Evolutionary conservation across 64 coral and sea anemone species (phyloP), one percentile per base, ranked within the genome.

Genomic region (Pocillopora damicornis): DNA sequence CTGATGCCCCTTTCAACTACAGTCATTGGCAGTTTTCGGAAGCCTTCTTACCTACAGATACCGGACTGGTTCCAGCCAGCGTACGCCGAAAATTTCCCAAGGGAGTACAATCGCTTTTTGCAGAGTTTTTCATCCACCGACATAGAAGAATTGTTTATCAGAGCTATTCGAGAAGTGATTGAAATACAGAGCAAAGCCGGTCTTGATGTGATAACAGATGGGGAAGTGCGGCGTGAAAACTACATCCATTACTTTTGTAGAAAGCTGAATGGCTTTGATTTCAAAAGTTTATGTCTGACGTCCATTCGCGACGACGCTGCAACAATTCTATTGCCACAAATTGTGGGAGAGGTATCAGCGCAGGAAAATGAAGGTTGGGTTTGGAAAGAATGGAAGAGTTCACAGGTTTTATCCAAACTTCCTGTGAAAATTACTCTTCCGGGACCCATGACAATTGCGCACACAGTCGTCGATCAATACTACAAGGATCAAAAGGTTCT

Each of bases 401-500:
- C 92, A 0, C 95, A 98, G n/a, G 75, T 63, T 45, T 16, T 82
- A 15, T 85, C 68, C 9, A 26, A 89, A 11, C 58, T 36, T 1
- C 89, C 92, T 20, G 87, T 98, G 15, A 98, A 98, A 83, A 87
- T 94, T 10, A 98, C 92, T 5, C 64, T 98, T 1, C 95, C 95
- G 23, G 95, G 91, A 35, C 89, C 95, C 0, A 79, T 98, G 86
- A 94, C 95, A 9, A 98, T 98, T 61, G 73, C 86, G 9, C 79
- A 86, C 75, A 88, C 92, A 60, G 42, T 91, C 17, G 78, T 13
- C 2, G 89, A 98, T 86, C 63, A 65, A 13, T 92, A 89, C 63
- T 98, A 94, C 87, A 30, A 67, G 60, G 74, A 98, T 51, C 76
- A 77, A 30, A 73, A 35, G 16, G 67, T 68, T 61, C 59, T 98